phyloP scores from a whole-genome alignment of 2,113 vertebrate genomes.

The Nothoprocta pentlandii region DNA sequence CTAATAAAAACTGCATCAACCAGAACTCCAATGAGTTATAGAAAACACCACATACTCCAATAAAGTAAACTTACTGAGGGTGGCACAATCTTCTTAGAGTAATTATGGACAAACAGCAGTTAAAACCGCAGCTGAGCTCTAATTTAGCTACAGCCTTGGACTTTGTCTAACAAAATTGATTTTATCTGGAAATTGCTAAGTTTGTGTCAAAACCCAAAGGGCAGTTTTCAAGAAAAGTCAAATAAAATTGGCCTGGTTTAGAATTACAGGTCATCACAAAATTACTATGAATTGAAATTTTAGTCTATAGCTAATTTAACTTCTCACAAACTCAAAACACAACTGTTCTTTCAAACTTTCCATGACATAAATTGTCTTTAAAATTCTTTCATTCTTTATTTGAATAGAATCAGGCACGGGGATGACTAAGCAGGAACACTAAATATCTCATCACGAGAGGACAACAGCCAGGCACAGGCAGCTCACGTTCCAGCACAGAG shows the following conservation, averaged over 20 bases:
- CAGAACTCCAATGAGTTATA: not conserved
- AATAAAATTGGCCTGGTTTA: conserved; percentile 16
- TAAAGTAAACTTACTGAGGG: conserved; percentile 30
- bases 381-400: not conserved
- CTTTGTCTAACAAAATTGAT: conserved; percentile 15
- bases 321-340: not conserved
- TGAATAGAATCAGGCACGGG: not conserved
- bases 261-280: not conserved
- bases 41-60: not conserved
- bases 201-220: conserved; percentile 18
- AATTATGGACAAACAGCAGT: not conserved
- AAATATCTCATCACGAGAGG: conserved; percentile 9
- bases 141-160: conserved; percentile 14
- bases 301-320: conserved; percentile 5
- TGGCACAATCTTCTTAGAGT: conserved; percentile 15
- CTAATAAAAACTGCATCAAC: not conserved
- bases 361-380: not conserved
- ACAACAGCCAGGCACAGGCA: not conserved
- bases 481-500: not conserved
- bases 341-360: conserved; percentile 14
- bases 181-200: conserved; percentile 44
- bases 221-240: conserved; percentile 24
- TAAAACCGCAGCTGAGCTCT: not conserved
- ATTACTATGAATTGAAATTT: conserved; percentile 4
- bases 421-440: not conserved